These are phyloP conservation scores for Eupelmus urozonus DNA, from an alignment of 2,888 invertebrate genomes.

Conservation along the genomic window DNA sequence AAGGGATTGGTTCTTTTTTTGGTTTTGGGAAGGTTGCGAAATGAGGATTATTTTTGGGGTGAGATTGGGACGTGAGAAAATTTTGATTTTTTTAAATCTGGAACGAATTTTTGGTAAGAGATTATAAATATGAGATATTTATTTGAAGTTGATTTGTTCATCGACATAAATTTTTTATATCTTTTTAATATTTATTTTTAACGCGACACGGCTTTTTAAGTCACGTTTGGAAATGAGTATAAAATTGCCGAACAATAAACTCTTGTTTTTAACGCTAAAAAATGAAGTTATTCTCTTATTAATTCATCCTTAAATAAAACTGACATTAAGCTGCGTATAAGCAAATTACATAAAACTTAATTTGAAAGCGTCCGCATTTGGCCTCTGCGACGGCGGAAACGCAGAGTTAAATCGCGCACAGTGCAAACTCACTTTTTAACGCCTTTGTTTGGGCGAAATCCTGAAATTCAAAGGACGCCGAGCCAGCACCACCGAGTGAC, in stretches of 20 bases:
- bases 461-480: slow-evolving; percentile 26
- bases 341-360: not conserved
- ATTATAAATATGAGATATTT: too few relatives aligned
- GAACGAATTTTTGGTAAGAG: too few relatives aligned
- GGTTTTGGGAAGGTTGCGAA: not conserved
- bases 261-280: too few relatives aligned
- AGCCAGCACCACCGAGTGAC: not conserved
- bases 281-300: too few relatives aligned
- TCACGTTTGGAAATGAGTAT: too few relatives aligned
- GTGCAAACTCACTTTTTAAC: slow-evolving; percentile 18
- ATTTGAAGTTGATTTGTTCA: too few relatives aligned
- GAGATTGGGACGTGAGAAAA: not conserved
- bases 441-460: slow-evolving; percentile 26
- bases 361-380: not conserved
- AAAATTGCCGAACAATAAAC: too few relatives aligned
- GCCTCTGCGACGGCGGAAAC: not conserved
- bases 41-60: not conserved
- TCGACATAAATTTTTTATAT: too few relatives aligned
- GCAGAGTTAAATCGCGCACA: slow-evolving; percentile 14
- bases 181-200: too few relatives aligned
- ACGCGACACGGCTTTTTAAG: too few relatives aligned
- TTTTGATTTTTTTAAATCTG: not conserved
- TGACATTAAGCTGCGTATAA: not conserved
- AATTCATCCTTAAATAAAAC: not conserved
- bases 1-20: not conserved